Evolutionary conservation across 2,797 vertebrate genomes (phyloP), one percentile per base, ranked within the genome.

Genomic region (Enteromius paludinosus): DNA sequence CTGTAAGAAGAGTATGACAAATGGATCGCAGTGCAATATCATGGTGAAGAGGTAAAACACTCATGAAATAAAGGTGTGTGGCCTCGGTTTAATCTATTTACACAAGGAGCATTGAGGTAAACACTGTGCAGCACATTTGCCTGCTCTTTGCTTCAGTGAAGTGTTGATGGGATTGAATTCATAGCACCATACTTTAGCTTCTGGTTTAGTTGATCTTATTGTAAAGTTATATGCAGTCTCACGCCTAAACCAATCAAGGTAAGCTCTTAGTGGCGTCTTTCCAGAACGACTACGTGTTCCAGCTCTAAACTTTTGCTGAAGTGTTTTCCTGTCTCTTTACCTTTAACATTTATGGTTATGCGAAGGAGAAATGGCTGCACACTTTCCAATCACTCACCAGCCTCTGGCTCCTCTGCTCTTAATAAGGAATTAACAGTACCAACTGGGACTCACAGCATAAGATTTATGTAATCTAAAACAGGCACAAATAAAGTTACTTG

Each of bases 401-500:
- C 20, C 64, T 80, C 28, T 77, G 23, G 80, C 72, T 78, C 68
- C 23, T 59, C 68, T 71, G 61, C 68, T 78, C 79, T 79, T 87
- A 84, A 86, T 72, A 83, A 77, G 76, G 28, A 84, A 73, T 83
- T 62, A 84, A 65, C 56, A 23, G 62, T 43, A 70, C 64, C 69
- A 61, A 73, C 47, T 49, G 73, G 73, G 70, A 71, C 61, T 54
- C n/a, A 45, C 28, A 12, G 56, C 54, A 64, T 23, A 85, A 43
- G 56, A 77, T 78, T 70, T 81, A 77, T 81, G 47, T 72, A 20
- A 82, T 78, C 56, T 78, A 65, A 78, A 81, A 81, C 61, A 30
- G 69, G 68, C 82, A 78, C 43, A 79, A 79, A 68, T 80, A 81
- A 78, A 85, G 78, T 85, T 78, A 77, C 73, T 45, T 71, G 73